Conservation (phyloP, 1,140 invertebrate species). For the Ctenoplectra terminalis region DNA sequence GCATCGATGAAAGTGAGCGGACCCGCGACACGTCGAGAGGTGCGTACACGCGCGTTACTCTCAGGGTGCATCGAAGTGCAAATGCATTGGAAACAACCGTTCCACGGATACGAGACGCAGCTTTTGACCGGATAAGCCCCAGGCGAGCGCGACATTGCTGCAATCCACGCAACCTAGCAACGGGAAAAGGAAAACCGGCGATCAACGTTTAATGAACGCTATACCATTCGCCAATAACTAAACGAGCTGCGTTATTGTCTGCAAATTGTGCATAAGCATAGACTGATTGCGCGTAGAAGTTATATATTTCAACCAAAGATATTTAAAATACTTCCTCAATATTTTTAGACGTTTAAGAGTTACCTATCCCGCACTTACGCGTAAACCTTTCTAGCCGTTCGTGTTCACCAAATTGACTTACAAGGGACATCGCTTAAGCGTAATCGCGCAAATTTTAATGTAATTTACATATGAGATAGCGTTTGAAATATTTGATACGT, state of each 20-base stretch:
- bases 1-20: slow-evolving; percentile 72
- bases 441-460: no score
- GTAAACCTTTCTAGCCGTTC: neutral
- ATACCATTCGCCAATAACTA: neutral
- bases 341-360: no score
- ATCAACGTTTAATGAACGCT: no score
- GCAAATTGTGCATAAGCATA: neutral
- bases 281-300: neutral
- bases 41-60: neutral
- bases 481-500: no score
- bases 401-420: neutral
- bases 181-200: neutral
- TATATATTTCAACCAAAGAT: no score
- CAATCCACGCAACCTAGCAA: neutral
- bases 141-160: neutral
- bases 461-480: no score
- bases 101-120: neutral
- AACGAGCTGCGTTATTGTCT: neutral
- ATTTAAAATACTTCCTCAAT: no score
- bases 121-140: neutral
- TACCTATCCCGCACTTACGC: neutral
- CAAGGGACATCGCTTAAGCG: neutral
- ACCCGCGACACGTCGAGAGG: slow-evolving; percentile 19
- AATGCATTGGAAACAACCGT: slow-evolving; percentile 12
- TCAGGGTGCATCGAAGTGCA: slow-evolving; percentile 39